These are phyloP conservation scores for Anoplophora glabripennis DNA, from an alignment of 1,140 invertebrate species.

Conservation along the genomic window DNA sequence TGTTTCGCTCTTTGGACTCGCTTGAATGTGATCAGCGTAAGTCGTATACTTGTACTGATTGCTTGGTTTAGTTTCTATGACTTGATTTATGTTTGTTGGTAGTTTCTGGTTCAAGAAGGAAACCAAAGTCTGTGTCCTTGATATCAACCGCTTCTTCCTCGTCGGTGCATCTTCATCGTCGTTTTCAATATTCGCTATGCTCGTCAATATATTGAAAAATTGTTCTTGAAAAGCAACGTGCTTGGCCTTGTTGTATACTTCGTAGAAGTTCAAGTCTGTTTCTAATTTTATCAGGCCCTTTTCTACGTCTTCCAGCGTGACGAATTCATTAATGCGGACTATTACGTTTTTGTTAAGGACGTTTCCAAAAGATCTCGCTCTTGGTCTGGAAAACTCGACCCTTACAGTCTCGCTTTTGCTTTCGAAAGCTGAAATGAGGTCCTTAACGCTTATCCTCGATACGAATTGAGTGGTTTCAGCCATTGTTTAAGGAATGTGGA, in stretches of 20 bases:
- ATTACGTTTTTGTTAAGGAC: constrained; percentile 20
- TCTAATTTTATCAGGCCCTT: constrained; percentile 24
- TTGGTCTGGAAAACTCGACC: not conserved
- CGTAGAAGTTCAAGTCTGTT: constrained; percentile 22
- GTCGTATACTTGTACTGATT: not conserved
- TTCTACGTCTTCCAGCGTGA: constrained; percentile 24
- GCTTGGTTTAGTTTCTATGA: not conserved
- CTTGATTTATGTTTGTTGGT: not conserved
- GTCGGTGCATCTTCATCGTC: constrained; percentile 15
- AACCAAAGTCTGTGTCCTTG: constrained; percentile 17
- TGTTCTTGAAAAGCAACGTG: constrained; percentile 31
- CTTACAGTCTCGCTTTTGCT: not conserved
- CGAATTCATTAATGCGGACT: constrained; percentile 5
- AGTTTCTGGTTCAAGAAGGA: constrained; percentile 21
- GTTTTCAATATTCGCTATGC: constrained; percentile 22
- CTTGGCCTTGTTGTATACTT: constrained; percentile 25
- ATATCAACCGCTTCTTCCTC: constrained; percentile 18
- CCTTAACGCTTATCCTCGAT: not conserved
- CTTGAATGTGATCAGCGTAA: not conserved
- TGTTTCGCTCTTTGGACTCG: not conserved
- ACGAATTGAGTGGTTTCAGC: not conserved
- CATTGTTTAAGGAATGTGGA: too few relatives aligned
- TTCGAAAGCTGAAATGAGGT: constrained; percentile 1
- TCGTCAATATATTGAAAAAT: constrained; percentile 23
- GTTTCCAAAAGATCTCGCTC: constrained; percentile 27